A percentile compares a stretch with the other conserved stretches of the same genome.
phyloP scores from a whole-genome alignment of 1,140 invertebrate genomes.

The Amphibalanus amphitrite region DNA sequence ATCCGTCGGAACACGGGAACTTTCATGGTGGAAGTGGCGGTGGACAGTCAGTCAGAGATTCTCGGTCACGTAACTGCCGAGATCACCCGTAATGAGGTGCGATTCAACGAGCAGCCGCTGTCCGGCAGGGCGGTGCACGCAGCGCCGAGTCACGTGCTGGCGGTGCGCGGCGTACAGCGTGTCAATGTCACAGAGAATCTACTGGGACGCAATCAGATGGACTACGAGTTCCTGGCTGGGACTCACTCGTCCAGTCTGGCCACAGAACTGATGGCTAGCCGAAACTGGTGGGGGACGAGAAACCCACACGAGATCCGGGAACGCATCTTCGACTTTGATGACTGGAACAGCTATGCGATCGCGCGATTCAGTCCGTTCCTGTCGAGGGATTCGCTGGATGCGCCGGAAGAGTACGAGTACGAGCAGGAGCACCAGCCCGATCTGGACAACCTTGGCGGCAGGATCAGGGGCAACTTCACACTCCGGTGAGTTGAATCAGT shows the following conservation, averaged over 20 bases:
- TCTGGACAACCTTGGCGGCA: constrained; percentile 59
- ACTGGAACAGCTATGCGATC: constrained; percentile 96
- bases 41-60: constrained; percentile 85
- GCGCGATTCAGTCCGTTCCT: constrained; percentile 78
- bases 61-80: constrained; percentile 57
- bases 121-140: constrained; percentile 16
- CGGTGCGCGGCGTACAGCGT: constrained; percentile 86
- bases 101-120: constrained; percentile 41
- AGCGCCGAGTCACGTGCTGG: constrained; percentile 61
- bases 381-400: constrained; percentile 49
- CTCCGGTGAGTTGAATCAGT: constrained; percentile 34
- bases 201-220: constrained; percentile 56
- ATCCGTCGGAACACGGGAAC: constrained; percentile 64
- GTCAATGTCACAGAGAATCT: constrained; percentile 79
- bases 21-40: constrained; percentile 72
- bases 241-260: constrained; percentile 71
- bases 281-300: constrained; percentile 91
- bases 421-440: constrained; percentile 26
- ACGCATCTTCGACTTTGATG: constrained; percentile 96
- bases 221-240: constrained; percentile 86
- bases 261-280: constrained; percentile 65
- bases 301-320: constrained; percentile 51
- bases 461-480: constrained; percentile 52
- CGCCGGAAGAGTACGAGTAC: constrained; percentile 28
- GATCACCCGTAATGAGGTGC: constrained; percentile 62